Evolutionary conservation across 2,888 invertebrate species (phyloP), one percentile per base, ranked within the genome.

Genomic region (Baronia brevicornis): DNA sequence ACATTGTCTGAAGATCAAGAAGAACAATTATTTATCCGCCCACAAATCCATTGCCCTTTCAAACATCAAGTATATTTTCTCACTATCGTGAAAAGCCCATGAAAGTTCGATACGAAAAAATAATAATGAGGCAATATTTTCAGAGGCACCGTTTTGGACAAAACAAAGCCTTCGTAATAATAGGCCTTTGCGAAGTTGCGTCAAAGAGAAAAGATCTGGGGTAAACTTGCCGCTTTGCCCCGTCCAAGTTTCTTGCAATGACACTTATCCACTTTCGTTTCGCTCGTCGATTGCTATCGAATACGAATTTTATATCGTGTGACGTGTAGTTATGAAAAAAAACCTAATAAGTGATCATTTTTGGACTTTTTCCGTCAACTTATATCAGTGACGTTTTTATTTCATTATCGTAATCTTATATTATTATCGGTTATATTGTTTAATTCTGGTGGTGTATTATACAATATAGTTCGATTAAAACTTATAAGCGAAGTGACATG

Each of bases 141-240:
- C 44, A 53, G 57, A 54, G 55, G 46, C 56, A 59, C 42, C 54
- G 49, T 62, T 60, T 59, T 53, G 57, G 53, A 47, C 55, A 56
- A 73, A 72, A 78, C 77, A 78, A 77, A 68, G 68, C 56, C 49
- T 35, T 46, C 40, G 43, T 53, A 63, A 72, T 70, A 74, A 72
- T 65, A 57, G 63, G 50, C 51, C 54, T 47, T 54, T 51, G 43
- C 52, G 51, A 71, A 72, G 64, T 72, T 71, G 39, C 45, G 44
- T 60, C 37, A 45, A 48, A 40, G 39, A 39, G 37, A 46, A 49
- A 47, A 49, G 55, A 59, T 57, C 57, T 51, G 43, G 46, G 47
- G 27, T 50, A 46, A 70, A 73, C 60, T 67, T 63, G 52, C 44
- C 45, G 33, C 32, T 59, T 70, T 74, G 74, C 74, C 77, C 52